Base-by-base conservation (phyloP, 2,888 invertebrate species). In the Quadroppia sp. region DNA sequence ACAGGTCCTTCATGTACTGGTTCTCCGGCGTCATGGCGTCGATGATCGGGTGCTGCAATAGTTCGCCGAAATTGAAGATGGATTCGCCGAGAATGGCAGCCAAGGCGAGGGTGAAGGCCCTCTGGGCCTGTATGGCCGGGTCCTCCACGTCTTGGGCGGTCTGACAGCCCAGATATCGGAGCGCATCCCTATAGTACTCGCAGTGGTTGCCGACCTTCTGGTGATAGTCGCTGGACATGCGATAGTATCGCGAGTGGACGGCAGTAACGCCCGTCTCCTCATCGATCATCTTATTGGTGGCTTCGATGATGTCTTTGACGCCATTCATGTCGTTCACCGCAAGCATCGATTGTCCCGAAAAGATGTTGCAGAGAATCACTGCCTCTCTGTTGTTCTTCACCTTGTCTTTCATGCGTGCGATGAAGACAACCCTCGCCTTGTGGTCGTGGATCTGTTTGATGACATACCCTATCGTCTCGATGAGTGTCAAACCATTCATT, bases 51-150 rank as follows among this genome's bases (percentile, higher is more conserved):
- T 99, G 98, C 0, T 95, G 95, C 64, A 98, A 84, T 83, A 99
- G 85, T 83, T 99, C 99, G 0, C 96, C 98, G 79, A 99, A 88
- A 82, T 99, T 99, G 82, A 97, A 99, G 25, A 99, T 92, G 28
- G 91, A 92, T 79, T 94, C 92, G 0, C 96, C 98, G 1, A 98
- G 85, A 30, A 99, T 86, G 0, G 96, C 98, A 0, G 99, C 98
- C 9, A 99, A 84, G 0, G 95, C 93, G 4, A 99, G 86, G 79
- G 94, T 89, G 81, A 94, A 92, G 0, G 98, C 98, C 79, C 92
- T 89, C 72, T 89, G 87, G 7, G 74, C 50, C 73, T 87, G 86
- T 83, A 89, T 88, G 71, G 88, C 87, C 76, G 87, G 87, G 15
- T 42, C 56, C 17, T 69, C 59, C 23, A 56, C 61, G 11, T 87